Evolutionary conservation across 2,888 invertebrate species (phyloP), one percentile per base, ranked within the genome.

Genomic region (Drosophila subsilvestris): DNA sequence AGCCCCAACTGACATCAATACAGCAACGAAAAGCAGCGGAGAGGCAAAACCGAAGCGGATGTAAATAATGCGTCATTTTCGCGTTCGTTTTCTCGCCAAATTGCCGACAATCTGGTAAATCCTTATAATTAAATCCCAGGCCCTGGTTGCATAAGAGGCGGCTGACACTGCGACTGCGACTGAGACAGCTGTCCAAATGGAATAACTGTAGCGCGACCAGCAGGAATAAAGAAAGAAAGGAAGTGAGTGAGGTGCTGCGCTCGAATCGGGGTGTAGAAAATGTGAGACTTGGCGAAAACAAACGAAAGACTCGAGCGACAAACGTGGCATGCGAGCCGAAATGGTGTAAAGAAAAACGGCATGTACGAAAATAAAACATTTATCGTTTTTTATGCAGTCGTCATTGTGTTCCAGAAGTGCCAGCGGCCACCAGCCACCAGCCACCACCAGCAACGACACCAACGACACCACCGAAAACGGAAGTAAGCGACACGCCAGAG

Each of bases 221-320:
- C 73, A 84, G 75, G 76, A 75, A 75, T 60, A 65, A 75, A 74
- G 63, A 65, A 75, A 74, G 63, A 75, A 82, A 83, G 83, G 85
- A 87, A 87, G 82, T 83, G 71, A 66, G 48, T 66, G 2, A 3
- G 20, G 20, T 22, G 22, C 22, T 22, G 22, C 22, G 47, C 68
- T 74, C 66, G 61, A 70, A 68, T 49, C 59, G 79, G 65, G 57
- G 80, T 54, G 70, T 37, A 32, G 10, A 63, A 61, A 47, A 66
- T 63, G 61, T 62, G 60, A 56, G 58, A 65, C 73, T 56, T 10
- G 17, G 50, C 78, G 70, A 80, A 80, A 79, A 77, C 70, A 78
- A 80, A 78, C 79, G 75, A 86, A 81, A 67, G 81, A 80, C 79
- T 78, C 67, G 71, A 74, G 79, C 82, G 86, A 84, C 88, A 81